Evolutionary conservation across 2,113 vertebrate genomes (phyloP).

Genomic region (Kryptolebias marmoratus): DNA sequence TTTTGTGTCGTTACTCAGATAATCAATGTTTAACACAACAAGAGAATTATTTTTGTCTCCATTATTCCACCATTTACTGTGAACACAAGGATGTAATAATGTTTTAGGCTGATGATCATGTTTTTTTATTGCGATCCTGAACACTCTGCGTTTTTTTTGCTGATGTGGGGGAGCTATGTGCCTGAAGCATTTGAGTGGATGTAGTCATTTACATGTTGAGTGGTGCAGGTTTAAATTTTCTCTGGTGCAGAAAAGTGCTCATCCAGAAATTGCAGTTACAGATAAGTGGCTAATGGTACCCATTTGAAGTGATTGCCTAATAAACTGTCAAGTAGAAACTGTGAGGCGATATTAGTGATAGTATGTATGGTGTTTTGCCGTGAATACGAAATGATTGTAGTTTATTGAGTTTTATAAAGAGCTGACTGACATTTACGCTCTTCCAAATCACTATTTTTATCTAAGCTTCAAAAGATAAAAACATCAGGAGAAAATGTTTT

Average conservation of each 20-base stretch:
- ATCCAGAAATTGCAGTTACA: slow-evolving; percentile 50
- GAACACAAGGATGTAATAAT: slow-evolving; percentile 17
- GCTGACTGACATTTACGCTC: slow-evolving; percentile 11
- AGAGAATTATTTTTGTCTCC: slow-evolving; percentile 34
- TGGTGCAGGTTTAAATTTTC: slow-evolving; percentile 54
- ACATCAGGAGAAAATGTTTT: slow-evolving; percentile 2
- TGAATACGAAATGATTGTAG: slow-evolving; percentile 22
- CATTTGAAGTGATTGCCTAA: slow-evolving; percentile 64
- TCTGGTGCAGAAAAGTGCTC: slow-evolving; percentile 53
- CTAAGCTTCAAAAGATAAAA: not conserved
- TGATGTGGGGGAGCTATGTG: slow-evolving; percentile 51
- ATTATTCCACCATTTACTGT: slow-evolving; percentile 12
- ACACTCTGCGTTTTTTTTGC: slow-evolving; percentile 28
- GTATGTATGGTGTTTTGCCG: slow-evolving; percentile 27
- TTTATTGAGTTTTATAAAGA: slow-evolving; percentile 6
- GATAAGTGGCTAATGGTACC: slow-evolving; percentile 66
- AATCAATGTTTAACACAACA: slow-evolving; percentile 34
- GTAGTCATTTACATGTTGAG: slow-evolving; percentile 63
- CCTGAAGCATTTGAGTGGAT: slow-evolving; percentile 64
- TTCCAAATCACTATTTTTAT: not conserved
- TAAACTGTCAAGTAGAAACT: slow-evolving; percentile 40
- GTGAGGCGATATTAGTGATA: slow-evolving; percentile 41
- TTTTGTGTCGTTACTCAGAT: slow-evolving; percentile 39
- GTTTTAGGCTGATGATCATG: slow-evolving; percentile 21
- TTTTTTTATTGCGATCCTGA: slow-evolving; percentile 52